Base-by-base conservation (phyloP, 2,888 invertebrate genomes). In the Philopedon plagiatum region DNA sequence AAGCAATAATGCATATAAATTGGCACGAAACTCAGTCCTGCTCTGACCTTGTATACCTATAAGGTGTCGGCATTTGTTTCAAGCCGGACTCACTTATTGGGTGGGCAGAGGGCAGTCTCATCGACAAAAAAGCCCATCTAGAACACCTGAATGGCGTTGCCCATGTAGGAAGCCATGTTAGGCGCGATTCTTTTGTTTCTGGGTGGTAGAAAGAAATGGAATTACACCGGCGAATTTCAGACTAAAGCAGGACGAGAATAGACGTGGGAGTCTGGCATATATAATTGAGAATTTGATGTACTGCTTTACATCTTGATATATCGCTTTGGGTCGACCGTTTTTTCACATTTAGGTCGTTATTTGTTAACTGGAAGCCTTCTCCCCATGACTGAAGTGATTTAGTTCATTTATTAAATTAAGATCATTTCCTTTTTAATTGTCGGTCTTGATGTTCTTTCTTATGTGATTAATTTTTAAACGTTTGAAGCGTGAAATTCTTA, bases 61-160 rank as follows among this genome's bases (percentile, higher is more conserved):
- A 44, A 46, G 62, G 34, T 54, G 56, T 64, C 23, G 64, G 56
- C 41, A 54, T 64, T 56, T 56, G 29, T 39, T 56, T 49, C 49
- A 49, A 19, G 49, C 49, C 19, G 46, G 79, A 80, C 79, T 81
- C 82, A 83, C 84, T 84, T 84, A 84, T 84, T 84, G 84, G 83
- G 84, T 84, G 84, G 84, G 83, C 83, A 82, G 81, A 81, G 82
- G 83, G 82, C 82, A 82, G 83, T 81, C 81, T 80, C 79, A 78
- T 79, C 82, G 81, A 81, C 80, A 79, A 80, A 78, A 60, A 78
- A 82, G 81, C 82, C 82, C 81, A 83, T 83, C 81, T 80, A 81
- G 80, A 83, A 82, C 82, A 83, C 81, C 83, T 84, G 84, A 84
- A 84, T 84, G 83, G 84, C 83, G 83, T 83, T 83, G 81, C 82